These are phyloP conservation scores for Microvelia longipes DNA, from an alignment of 1,140 invertebrate species.

Conservation along the genomic window DNA sequence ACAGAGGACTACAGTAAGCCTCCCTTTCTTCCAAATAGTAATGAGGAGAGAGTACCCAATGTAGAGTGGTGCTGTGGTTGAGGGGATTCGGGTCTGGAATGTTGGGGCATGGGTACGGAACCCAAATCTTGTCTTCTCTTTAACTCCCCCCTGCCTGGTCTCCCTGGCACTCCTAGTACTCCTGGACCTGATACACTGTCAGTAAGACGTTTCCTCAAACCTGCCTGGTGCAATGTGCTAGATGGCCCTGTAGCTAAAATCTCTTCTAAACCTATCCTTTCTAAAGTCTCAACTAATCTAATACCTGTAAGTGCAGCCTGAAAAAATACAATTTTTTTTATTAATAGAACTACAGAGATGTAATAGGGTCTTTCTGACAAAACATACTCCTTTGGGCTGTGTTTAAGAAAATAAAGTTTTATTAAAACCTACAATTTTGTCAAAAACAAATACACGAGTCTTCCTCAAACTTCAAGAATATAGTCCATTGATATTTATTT, in stretches of 20 bases:
- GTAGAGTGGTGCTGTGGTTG: slow-evolving; percentile 31
- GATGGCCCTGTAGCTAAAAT: slow-evolving; percentile 35
- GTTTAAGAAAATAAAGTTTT: neutral
- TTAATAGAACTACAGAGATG: neutral
- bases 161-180: slow-evolving; percentile 34
- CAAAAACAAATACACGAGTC: too few species aligned
- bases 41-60: slow-evolving; percentile 58
- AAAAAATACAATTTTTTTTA: slow-evolving; percentile 10
- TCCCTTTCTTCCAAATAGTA: slow-evolving; percentile 67
- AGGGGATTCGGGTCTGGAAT: slow-evolving; percentile 20
- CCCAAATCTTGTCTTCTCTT: slow-evolving; percentile 30
- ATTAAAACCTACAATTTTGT: too few species aligned
- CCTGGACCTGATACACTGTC: neutral
- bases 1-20: slow-evolving; percentile 43
- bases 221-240: slow-evolving; percentile 5
- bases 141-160: slow-evolving; percentile 37
- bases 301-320: slow-evolving; percentile 31
- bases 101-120: slow-evolving; percentile 28
- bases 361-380: neutral
- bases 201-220: neutral
- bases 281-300: slow-evolving; percentile 46
- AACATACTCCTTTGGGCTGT: neutral
- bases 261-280: slow-evolving; percentile 48
- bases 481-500: too few species aligned
- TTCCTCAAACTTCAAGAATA: too few species aligned